Base-by-base conservation (phyloP, 2,888 invertebrate genomes). In the Eumerus sabulonum region DNA sequence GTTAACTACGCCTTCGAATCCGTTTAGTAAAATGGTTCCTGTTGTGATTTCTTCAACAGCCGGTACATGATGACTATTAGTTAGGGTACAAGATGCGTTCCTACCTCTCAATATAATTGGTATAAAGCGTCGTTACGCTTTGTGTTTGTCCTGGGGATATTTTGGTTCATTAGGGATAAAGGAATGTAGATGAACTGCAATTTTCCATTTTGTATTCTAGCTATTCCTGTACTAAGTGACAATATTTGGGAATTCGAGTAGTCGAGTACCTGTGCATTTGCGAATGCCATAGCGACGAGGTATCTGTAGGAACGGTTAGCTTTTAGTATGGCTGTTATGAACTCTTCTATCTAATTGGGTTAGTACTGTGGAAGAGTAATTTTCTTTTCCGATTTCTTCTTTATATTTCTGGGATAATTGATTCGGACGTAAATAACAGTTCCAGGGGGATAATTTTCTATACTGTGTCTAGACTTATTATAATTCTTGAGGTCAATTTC, bases 381-480 rank as follows among this genome's bases (percentile, higher is more conserved):
- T 27, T 64, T 74, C 72, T 50, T 67, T 70, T 1, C 74, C 74
- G 9, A 67, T 76, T 56, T 82, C 66, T 27, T 68, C 45, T 9
- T 13, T 68, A 38, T 62, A 82, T 45, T 63, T 62, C n/a, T 73
- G 50, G 0, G 76, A 72, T 4, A 82, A 14, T 71, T 71, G 19
- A 64, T 57, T 16, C 54, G 59, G 11, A 76, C 57, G 42, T 54
- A 82, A 5, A 76, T 54, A 4, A 48, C 18, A 47, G 82, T 48
- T 27, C 79, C 79, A 27, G 51, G 19, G 40, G 74, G 45, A 36
- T 70, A 81, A 13, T 54, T 35, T 76, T 81, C 77, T 9, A 57
- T 59, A 9, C 48, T 27, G 13, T 82, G 57, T 27, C 76, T 68
- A 17, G 50, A 59, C 66, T 77, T 82, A 19, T 82, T 81, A 40